phyloP scores from a whole-genome alignment of 2,888 invertebrate species.

The Apomyelois bistriatella region DNA sequence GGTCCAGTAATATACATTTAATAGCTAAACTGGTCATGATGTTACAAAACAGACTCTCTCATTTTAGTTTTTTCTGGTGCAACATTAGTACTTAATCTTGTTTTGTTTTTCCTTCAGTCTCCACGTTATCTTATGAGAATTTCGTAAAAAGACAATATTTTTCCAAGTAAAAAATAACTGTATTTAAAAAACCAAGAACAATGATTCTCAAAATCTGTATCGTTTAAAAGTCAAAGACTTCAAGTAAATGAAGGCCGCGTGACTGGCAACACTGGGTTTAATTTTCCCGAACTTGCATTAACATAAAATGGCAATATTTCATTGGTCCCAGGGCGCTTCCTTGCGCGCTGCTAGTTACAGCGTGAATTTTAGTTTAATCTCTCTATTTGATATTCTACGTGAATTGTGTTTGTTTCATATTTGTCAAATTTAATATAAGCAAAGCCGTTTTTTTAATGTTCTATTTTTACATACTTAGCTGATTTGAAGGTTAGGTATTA shows the following conservation, averaged over 20 bases:
- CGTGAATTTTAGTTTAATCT: background rate
- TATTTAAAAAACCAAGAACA: background rate
- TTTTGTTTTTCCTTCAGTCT: too few relatives aligned
- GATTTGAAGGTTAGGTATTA: too few relatives aligned
- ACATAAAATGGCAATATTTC: conserved; percentile 5
- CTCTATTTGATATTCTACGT: background rate
- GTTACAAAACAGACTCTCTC: too few relatives aligned
- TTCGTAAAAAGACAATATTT: background rate
- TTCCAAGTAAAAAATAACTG: background rate
- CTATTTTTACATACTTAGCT: too few relatives aligned
- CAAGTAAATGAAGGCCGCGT: conserved; percentile 2
- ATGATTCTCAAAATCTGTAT: conserved; percentile 9
- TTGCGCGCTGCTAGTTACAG: background rate
- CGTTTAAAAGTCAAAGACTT: conserved; percentile 4
- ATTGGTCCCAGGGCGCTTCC: background rate
- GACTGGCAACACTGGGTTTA: conserved; percentile 6
- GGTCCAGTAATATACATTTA: too few relatives aligned
- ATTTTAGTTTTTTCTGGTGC: too few relatives aligned
- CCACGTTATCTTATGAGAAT: background rate
- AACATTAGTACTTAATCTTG: too few relatives aligned
- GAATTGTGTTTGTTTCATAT: too few relatives aligned
- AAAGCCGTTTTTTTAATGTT: too few relatives aligned
- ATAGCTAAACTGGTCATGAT: too few relatives aligned
- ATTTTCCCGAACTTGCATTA: conserved; percentile 6
- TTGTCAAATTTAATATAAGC: background rate